Percentiles rank a stretch among this genome's conserved stretches.
phyloP scores from a whole-genome alignment of 37 sponge, comb jelly and placozoan species.

The Mnemiopsis leidyi region DNA sequence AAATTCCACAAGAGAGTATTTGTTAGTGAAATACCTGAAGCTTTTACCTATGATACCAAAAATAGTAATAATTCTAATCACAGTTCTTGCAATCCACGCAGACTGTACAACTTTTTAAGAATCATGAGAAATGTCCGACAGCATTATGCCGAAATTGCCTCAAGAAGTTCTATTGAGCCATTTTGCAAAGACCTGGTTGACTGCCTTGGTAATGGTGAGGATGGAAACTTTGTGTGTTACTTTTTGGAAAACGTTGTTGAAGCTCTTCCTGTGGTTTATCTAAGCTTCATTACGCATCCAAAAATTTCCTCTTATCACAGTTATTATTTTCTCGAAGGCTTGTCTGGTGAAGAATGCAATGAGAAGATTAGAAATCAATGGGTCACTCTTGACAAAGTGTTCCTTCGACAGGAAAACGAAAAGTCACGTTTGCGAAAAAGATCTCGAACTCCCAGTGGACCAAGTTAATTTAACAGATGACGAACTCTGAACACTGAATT shows the following conservation, averaged over 20 bases:
- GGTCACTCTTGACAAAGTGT: background rate
- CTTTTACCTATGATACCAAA: background rate
- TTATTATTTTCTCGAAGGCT: background rate
- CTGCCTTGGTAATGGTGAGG: background rate
- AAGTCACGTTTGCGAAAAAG: background rate
- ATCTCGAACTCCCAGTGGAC: background rate
- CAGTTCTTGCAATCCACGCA: background rate
- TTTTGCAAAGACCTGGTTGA: background rate
- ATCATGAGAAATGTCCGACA: slow-evolving; percentile 8
- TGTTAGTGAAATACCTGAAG: slow-evolving; percentile 3
- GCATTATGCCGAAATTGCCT: background rate
- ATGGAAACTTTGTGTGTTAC: background rate
- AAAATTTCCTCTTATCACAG: background rate
- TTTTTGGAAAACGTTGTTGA: background rate
- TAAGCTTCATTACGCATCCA: background rate
- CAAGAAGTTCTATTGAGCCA: background rate
- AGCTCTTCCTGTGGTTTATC: background rate
- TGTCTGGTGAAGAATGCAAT: background rate
- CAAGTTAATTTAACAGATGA: no score
- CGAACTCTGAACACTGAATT: no score
- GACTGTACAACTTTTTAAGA: background rate
- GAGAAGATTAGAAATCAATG: background rate
- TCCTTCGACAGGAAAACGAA: background rate
- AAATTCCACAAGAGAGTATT: background rate
- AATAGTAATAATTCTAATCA: background rate